Percentiles rank a stretch among this genome's conserved stretches.
Evolutionary conservation across 2,888 invertebrate genomes (phyloP).

Genomic region (Erynnis tages): DNA sequence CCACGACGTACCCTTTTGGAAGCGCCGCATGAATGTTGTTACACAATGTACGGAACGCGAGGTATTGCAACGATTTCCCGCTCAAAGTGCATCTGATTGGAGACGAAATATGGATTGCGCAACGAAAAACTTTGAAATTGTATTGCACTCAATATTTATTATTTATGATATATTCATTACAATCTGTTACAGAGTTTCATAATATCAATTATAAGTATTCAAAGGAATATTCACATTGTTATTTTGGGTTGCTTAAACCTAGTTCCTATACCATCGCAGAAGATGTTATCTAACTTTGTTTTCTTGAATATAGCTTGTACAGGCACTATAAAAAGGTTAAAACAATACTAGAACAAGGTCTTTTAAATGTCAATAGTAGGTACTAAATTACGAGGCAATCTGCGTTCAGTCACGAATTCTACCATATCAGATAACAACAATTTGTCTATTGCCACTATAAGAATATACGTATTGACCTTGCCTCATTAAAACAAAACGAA

Average conservation of each 20-base stretch:
- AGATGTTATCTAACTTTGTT: slow-evolving; percentile 15
- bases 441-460: slow-evolving; percentile 64
- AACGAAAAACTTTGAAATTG: slow-evolving; percentile 2
- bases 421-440: slow-evolving; percentile 65
- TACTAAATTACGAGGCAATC: slow-evolving; percentile 60
- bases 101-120: slow-evolving; percentile 48
- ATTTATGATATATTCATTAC: background rate
- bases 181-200: too few species aligned
- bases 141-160: background rate
- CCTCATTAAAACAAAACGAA: slow-evolving; percentile 33
- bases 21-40: slow-evolving; percentile 40
- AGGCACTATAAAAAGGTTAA: slow-evolving; percentile 36
- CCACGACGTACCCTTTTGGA: slow-evolving; percentile 35
- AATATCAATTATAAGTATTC: background rate
- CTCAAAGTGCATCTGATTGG: slow-evolving; percentile 63
- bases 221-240: background rate
- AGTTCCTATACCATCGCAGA: background rate
- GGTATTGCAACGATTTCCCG: slow-evolving; percentile 48
- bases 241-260: background rate
- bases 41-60: slow-evolving; percentile 45
- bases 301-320: slow-evolving; percentile 13
- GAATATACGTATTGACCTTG: slow-evolving; percentile 55
- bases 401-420: slow-evolving; percentile 65
- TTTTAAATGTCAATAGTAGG: slow-evolving; percentile 63
- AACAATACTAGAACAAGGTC: slow-evolving; percentile 57